A percentile compares a stretch with the other conserved stretches of the same genome.
phyloP scores from a whole-genome alignment of 2,113 vertebrate genomes.

The Syngnathus typhle region DNA sequence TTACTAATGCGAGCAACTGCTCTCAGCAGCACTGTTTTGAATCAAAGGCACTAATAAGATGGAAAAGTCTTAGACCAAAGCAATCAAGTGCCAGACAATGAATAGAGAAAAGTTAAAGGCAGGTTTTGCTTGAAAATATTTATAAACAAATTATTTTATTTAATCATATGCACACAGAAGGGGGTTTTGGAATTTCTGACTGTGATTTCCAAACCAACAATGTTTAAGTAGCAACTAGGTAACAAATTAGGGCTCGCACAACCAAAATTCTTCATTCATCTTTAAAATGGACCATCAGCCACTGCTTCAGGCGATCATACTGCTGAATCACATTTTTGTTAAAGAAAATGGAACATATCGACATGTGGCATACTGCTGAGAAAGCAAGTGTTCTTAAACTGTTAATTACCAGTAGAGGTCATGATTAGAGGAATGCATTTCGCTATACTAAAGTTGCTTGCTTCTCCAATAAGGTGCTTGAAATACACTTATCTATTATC shows the following conservation, averaged over 20 bases:
- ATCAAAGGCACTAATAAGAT: slow-evolving; percentile 34
- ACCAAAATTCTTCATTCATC: background rate
- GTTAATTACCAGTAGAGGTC: slow-evolving; percentile 26
- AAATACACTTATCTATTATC: background rate
- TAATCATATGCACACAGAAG: background rate
- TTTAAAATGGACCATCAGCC: slow-evolving; percentile 36
- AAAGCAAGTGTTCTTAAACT: slow-evolving; percentile 42
- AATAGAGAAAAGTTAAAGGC: background rate
- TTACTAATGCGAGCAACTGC: slow-evolving; percentile 24
- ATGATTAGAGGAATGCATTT: slow-evolving; percentile 22
- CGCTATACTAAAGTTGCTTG: background rate
- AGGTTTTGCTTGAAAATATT: background rate
- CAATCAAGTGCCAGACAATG: background rate
- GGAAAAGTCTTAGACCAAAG: slow-evolving; percentile 20
- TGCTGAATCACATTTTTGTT: slow-evolving; percentile 29
- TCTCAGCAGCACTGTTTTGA: slow-evolving; percentile 36
- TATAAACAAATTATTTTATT: background rate
- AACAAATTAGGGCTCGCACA: too few species aligned
- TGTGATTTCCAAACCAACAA: background rate
- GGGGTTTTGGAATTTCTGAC: background rate
- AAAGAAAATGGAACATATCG: slow-evolving; percentile 40
- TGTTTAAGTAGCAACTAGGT: too few species aligned
- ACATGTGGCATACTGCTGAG: slow-evolving; percentile 37
- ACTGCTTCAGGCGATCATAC: slow-evolving; percentile 27
- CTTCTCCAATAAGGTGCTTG: background rate